Evolutionary conservation across 2,888 invertebrate genomes (phyloP).

Genomic region (Leptinotarsa haldemani): DNA sequence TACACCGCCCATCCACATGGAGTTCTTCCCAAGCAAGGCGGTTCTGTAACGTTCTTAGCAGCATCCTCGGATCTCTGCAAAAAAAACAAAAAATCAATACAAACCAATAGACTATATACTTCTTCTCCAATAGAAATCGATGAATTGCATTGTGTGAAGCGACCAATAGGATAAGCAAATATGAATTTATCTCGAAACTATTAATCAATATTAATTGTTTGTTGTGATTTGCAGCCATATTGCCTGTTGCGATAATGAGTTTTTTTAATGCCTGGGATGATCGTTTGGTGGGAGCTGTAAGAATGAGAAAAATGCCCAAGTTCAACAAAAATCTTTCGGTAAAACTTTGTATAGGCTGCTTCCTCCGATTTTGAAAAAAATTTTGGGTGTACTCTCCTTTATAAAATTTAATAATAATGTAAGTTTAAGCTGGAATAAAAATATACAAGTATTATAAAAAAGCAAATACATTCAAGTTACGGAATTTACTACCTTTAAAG

Average conservation of each 20-base stretch:
- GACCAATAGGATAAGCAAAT: not conserved
- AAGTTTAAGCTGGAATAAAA: too few relatives aligned
- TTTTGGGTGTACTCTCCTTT: too few relatives aligned
- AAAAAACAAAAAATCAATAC: not conserved
- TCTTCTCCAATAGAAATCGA: conserved; percentile 1
- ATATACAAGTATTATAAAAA: too few relatives aligned
- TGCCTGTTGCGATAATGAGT: not conserved
- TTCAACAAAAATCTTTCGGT: too few relatives aligned
- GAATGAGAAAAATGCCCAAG: too few relatives aligned
- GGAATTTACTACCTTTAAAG: too few relatives aligned
- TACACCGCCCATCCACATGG: conserved; percentile 76
- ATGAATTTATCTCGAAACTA: not conserved
- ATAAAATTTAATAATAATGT: too few relatives aligned
- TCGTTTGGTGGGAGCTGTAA: too few relatives aligned
- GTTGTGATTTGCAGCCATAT: not conserved
- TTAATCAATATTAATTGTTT: not conserved
- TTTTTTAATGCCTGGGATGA: not conserved
- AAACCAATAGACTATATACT: not conserved
- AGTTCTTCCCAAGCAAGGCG: conserved; percentile 49
- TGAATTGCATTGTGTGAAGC: not conserved
- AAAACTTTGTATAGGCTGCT: too few relatives aligned
- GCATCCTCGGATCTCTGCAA: conserved; percentile 7
- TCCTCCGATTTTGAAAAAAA: too few relatives aligned
- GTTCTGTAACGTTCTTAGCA: not conserved
- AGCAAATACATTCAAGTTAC: too few relatives aligned